Percentiles rank a stretch among this genome's conserved stretches.
phyloP scores from a whole-genome alignment of 2,888 invertebrate species.

The Alloplasta piceator region DNA sequence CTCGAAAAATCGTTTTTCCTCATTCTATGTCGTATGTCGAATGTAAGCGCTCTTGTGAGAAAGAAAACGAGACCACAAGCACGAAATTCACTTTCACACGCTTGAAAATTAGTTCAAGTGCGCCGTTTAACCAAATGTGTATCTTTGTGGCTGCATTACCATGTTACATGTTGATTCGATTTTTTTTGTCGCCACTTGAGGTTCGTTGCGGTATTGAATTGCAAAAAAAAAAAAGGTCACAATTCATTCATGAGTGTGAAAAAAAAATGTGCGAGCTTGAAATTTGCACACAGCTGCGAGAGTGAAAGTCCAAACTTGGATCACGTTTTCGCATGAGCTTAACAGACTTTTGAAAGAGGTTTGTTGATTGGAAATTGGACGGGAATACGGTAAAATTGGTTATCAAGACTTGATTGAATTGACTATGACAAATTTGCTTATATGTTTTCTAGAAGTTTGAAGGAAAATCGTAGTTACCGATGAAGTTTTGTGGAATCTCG shows the following conservation, averaged over 20 bases:
- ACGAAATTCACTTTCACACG: constrained; percentile 58
- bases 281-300: no score
- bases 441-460: no score
- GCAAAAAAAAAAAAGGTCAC: neutral
- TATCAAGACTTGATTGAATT: no score
- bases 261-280: neutral
- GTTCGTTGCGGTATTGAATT: neutral
- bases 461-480: no score
- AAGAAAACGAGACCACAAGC: constrained; percentile 21
- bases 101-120: constrained; percentile 49
- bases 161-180: constrained; percentile 2
- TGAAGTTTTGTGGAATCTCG: no score
- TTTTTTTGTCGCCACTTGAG: constrained; percentile 1
- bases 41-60: constrained; percentile 21
- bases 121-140: neutral
- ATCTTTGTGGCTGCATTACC: no score
- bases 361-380: no score
- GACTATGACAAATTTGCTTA: no score
- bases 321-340: no score
- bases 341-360: no score
- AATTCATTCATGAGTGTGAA: neutral
- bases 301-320: no score
- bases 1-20: constrained; percentile 44
- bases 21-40: constrained; percentile 16
- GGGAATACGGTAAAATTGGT: no score